Conservation (phyloP, 2,888 invertebrate species). For the Ennomos quercinarius region DNA sequence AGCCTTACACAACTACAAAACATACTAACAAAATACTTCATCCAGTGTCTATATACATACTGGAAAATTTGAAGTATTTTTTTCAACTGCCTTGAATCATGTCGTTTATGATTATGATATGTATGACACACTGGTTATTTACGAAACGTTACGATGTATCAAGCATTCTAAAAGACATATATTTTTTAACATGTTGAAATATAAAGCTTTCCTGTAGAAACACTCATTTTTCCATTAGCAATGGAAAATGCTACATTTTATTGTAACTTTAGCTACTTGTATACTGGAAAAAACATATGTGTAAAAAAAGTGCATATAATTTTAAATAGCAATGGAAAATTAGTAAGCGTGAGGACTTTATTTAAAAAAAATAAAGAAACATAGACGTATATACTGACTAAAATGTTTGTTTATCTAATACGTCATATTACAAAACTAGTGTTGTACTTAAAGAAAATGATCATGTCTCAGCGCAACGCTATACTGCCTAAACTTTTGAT, state of each 20-base stretch:
- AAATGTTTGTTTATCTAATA: slow-evolving; percentile 10
- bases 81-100: slow-evolving; percentile 42
- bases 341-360: not conserved
- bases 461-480: too few relatives aligned
- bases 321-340: slow-evolving; percentile 5
- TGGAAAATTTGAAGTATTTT: slow-evolving; percentile 33
- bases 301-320: slow-evolving; percentile 9
- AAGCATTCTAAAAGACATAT: slow-evolving; percentile 32
- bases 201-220: slow-evolving; percentile 12
- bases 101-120: slow-evolving; percentile 38
- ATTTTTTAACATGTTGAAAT: slow-evolving; percentile 33
- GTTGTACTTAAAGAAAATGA: too few relatives aligned
- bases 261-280: slow-evolving; percentile 7
- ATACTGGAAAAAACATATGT: not conserved
- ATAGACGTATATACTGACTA: not conserved
- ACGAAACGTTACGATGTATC: slow-evolving; percentile 29
- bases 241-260: slow-evolving; percentile 9
- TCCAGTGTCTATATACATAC: not conserved
- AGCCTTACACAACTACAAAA: too few relatives aligned
- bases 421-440: too few relatives aligned
- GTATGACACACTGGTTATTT: slow-evolving; percentile 48
- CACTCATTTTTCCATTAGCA: slow-evolving; percentile 5
- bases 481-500: too few relatives aligned
- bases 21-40: too few relatives aligned
- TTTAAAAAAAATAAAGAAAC: not conserved